These are phyloP conservation scores for Austrofundulus limnaeus DNA, from an alignment of 2,113 vertebrate species.

Conservation along the genomic window DNA sequence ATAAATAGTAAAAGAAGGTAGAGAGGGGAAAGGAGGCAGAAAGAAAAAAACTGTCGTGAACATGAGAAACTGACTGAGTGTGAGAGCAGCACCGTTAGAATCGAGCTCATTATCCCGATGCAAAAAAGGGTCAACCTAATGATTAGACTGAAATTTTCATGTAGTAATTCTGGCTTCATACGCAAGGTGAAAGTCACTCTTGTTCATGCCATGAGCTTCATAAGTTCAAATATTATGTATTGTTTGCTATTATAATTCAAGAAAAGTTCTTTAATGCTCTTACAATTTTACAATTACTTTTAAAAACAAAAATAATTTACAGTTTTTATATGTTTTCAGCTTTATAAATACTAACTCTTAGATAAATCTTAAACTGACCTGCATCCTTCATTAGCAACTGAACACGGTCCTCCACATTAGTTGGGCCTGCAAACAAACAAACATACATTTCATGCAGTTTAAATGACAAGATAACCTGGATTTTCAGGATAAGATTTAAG, in stretches of 20 bases:
- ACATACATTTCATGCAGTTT: slow-evolving; percentile 9
- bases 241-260: background rate
- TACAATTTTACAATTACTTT: background rate
- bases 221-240: background rate
- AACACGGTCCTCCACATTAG: slow-evolving; percentile 86
- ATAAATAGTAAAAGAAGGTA: slow-evolving; percentile 15
- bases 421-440: slow-evolving; percentile 79
- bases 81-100: background rate
- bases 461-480: background rate
- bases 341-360: background rate
- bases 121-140: background rate
- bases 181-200: too few relatives aligned
- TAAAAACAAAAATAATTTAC: background rate
- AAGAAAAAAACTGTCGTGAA: background rate
- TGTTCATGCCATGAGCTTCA: too few relatives aligned
- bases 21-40: background rate
- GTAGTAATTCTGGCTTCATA: background rate
- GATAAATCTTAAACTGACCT: slow-evolving; percentile 75
- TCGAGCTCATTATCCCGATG: too few relatives aligned
- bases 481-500: background rate
- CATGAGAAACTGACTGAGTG: background rate
- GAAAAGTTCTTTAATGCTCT: background rate
- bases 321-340: background rate
- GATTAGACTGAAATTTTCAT: background rate
- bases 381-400: slow-evolving; percentile 95